Conservation (phyloP, 2,888 invertebrate species). For the Acanthococcus lagerstroemiae region DNA sequence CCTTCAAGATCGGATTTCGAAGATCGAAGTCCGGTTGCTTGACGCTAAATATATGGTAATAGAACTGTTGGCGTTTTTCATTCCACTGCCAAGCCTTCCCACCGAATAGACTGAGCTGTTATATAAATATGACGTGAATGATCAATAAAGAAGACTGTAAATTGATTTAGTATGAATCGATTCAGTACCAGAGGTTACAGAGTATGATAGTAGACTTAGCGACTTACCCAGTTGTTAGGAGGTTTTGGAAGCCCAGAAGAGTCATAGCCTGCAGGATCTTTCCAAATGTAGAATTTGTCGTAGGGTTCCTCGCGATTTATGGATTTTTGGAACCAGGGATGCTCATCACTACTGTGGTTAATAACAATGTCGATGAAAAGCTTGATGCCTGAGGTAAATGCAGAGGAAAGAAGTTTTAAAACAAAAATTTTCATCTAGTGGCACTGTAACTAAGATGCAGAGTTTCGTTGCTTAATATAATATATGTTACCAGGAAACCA, state of each 20-base stretch:
- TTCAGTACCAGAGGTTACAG: not conserved
- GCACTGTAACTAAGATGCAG: too few species aligned
- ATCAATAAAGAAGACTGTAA: not conserved
- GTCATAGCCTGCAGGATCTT: conserved; percentile 46
- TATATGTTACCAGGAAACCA: too few species aligned
- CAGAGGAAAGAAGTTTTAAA: too few species aligned
- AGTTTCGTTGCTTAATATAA: too few species aligned
- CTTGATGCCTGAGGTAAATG: conserved; percentile 52
- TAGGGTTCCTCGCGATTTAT: conserved; percentile 50
- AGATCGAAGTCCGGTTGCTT: conserved; percentile 73
- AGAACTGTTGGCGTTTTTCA: conserved; percentile 54
- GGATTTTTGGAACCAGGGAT: conserved; percentile 72
- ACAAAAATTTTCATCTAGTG: too few species aligned
- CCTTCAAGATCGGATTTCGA: conserved; percentile 54
- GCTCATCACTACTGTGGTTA: conserved; percentile 65
- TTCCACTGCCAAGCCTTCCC: conserved; percentile 41
- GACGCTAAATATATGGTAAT: conserved; percentile 61
- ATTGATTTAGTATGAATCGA: not conserved
- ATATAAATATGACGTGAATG: not conserved
- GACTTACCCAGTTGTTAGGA: conserved; percentile 34
- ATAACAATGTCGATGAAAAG: conserved; percentile 57
- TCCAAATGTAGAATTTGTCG: conserved; percentile 71
- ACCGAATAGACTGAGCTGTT: not conserved
- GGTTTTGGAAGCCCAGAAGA: conserved; percentile 33
- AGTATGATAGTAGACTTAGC: not conserved